A percentile compares a stretch with the other conserved stretches of the same genome.
Conservation (phyloP, 2,888 invertebrate species). For the Graphium colonna region DNA sequence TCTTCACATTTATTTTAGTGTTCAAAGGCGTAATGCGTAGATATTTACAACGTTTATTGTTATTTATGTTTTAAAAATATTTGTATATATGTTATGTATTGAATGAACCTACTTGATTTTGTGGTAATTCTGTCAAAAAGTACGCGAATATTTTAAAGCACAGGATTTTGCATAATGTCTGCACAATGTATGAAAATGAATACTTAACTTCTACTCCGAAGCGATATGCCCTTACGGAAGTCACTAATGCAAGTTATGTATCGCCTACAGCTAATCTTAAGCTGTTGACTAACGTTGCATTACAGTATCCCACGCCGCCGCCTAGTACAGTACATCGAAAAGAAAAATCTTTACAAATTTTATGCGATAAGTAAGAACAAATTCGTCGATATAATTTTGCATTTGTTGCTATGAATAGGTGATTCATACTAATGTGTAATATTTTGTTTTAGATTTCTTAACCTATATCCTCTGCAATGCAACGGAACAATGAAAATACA, state of each 20-base stretch:
- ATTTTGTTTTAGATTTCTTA: constrained; percentile 72
- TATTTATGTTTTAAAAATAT: constrained; percentile 21
- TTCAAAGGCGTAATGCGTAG: not conserved
- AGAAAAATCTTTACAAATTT: constrained; percentile 80
- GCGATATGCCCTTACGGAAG: constrained; percentile 76
- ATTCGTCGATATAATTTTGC: not conserved
- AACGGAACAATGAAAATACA: constrained; percentile 78
- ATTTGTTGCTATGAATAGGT: not conserved
- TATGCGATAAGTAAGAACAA: constrained; percentile 78
- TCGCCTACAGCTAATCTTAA: constrained; percentile 85
- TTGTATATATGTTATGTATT: constrained; percentile 24
- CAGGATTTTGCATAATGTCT: constrained; percentile 69
- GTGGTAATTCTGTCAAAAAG: constrained; percentile 58
- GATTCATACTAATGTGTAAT: not conserved
- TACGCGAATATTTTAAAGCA: constrained; percentile 67
- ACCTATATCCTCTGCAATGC: constrained; percentile 76
- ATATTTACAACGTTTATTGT: constrained; percentile 16
- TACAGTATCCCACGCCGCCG: constrained; percentile 75
- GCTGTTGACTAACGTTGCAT: constrained; percentile 82
- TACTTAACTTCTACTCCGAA: constrained; percentile 75
- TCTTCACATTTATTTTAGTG: constrained; percentile 31
- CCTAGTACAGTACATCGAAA: constrained; percentile 75
- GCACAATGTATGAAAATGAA: constrained; percentile 76
- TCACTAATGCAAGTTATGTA: constrained; percentile 77
- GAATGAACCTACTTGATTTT: constrained; percentile 58